Evolutionary conservation across 2,888 invertebrate species (phyloP).

Genomic region (Ectobius pallidus): DNA sequence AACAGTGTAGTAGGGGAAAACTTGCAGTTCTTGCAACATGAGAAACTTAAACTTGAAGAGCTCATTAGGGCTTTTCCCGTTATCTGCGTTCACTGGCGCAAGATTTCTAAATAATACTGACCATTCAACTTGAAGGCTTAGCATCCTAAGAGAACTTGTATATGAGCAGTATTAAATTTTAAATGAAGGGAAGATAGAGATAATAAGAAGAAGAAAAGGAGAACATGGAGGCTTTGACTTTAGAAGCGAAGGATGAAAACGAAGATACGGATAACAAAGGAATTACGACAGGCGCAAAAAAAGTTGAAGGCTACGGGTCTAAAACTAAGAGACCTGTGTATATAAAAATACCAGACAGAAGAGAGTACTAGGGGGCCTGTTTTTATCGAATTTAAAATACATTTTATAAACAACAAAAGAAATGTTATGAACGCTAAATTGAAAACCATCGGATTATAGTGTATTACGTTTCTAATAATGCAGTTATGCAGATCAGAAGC

Average conservation of each 20-base stretch:
- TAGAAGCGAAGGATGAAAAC: neutral
- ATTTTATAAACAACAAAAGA: no score
- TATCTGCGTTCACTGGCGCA: slow-evolving; percentile 1
- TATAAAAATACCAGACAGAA: no score
- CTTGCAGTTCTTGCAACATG: neutral
- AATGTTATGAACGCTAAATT: no score
- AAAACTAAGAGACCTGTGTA: no score
- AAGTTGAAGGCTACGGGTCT: no score
- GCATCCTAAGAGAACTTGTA: no score
- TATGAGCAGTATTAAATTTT: neutral
- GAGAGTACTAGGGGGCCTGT: no score
- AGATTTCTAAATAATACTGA: slow-evolving; percentile 4
- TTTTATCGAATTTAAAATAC: no score
- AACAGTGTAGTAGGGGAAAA: neutral
- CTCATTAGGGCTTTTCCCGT: neutral
- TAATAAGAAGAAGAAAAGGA: no score
- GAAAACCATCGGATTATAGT: no score
- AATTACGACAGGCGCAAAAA: neutral
- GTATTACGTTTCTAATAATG: no score
- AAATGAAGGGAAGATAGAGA: neutral
- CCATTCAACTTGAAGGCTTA: neutral
- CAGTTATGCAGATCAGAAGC: no score
- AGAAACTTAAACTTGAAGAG: neutral
- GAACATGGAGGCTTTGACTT: neutral
- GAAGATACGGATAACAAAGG: neutral